Conservation (phyloP, 1,140 invertebrate species). For the Trachelipus rathkii region DNA sequence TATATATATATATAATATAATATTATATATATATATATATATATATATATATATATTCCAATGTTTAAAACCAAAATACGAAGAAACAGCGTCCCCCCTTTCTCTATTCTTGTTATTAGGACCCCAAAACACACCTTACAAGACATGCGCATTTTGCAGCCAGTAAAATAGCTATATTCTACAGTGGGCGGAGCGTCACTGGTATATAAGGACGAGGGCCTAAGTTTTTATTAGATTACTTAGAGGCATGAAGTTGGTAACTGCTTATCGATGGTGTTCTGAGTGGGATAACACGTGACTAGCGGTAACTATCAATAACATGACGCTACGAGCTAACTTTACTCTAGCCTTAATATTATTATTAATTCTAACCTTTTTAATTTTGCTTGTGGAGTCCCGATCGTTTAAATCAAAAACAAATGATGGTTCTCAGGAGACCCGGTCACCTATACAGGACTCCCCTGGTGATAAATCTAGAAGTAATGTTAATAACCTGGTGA, state of each 20-base stretch:
- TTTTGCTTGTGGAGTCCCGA: neutral
- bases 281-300: neutral
- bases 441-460: neutral
- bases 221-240: neutral
- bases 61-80: neutral
- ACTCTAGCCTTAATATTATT: neutral
- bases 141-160: conserved; percentile 1
- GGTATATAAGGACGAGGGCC: neutral
- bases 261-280: neutral
- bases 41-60: neutral
- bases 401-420: neutral
- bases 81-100: neutral
- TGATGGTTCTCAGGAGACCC: neutral
- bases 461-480: neutral
- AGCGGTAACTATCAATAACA: neutral
- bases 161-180: neutral
- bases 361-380: neutral
- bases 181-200: neutral
- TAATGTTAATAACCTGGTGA: neutral
- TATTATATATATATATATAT: too few relatives aligned
- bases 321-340: neutral
- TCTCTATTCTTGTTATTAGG: neutral
- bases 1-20: too few relatives aligned
- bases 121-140: neutral
- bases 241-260: conserved; percentile 2